Conservation (phyloP, 2,888 invertebrate species). For the Philonicus albiceps region DNA sequence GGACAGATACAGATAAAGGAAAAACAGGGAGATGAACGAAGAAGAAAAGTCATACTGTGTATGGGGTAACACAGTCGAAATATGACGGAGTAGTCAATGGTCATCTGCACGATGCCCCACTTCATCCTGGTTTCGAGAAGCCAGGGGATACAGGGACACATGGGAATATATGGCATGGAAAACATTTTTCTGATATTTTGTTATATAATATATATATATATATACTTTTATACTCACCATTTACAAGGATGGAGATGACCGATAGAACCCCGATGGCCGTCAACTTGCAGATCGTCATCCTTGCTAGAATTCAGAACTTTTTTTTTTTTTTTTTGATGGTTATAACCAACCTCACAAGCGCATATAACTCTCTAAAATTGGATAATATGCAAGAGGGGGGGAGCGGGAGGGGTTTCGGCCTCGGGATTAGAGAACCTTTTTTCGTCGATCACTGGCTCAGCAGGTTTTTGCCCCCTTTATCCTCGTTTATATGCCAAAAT, state of each 20-base stretch:
- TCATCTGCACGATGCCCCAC: neutral
- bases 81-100: slow-evolving; percentile 1
- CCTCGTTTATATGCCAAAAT: neutral
- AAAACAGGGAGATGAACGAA: neutral
- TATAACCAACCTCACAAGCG: neutral
- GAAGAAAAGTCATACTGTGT: neutral
- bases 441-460: neutral
- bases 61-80: slow-evolving; percentile 3
- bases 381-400: neutral
- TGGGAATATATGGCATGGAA: neutral
- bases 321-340: neutral
- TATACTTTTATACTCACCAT: slow-evolving; percentile 16
- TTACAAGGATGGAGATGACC: slow-evolving; percentile 24
- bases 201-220: neutral
- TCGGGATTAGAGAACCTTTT: neutral
- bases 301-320: slow-evolving; percentile 14
- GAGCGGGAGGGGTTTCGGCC: neutral
- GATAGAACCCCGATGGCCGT: slow-evolving; percentile 34
- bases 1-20: neutral
- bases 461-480: neutral
- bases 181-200: neutral
- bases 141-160: neutral
- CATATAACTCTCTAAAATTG: neutral
- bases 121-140: neutral
- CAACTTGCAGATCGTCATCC: slow-evolving; percentile 22